A percentile compares a stretch with the other conserved stretches of the same genome.
These are phyloP conservation scores for Dinothrombium tinctorium DNA, from an alignment of 1,140 invertebrate genomes.

Conservation along the genomic window DNA sequence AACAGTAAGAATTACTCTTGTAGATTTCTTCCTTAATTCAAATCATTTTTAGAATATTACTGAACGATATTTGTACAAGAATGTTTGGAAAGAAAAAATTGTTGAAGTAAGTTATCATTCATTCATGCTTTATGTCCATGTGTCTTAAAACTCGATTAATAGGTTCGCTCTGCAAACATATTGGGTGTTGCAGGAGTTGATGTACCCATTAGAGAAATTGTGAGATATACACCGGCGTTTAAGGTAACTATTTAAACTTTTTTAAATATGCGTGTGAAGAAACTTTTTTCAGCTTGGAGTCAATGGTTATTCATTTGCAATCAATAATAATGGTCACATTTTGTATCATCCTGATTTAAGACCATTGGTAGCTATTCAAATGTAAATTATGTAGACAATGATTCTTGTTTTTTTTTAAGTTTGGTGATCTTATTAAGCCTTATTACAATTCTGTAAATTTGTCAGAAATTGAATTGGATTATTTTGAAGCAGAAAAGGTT, in stretches of 20 bases:
- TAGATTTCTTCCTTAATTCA: no score
- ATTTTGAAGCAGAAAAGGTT: conserved; percentile 44
- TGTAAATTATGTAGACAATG: no score
- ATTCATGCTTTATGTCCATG: conserved; percentile 24
- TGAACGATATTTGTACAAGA: conserved; percentile 8
- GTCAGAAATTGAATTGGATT: conserved; percentile 70
- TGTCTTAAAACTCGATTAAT: background rate
- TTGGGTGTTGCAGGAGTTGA: conserved; percentile 82
- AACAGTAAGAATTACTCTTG: no score
- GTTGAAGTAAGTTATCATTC: conserved; percentile 35
- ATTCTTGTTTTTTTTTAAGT: no score
- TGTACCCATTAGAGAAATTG: conserved; percentile 71
- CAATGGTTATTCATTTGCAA: conserved; percentile 86
- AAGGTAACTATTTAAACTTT: no score
- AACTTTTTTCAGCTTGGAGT: conserved; percentile 50
- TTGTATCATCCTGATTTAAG: conserved; percentile 87
- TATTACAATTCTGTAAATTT: conserved; percentile 81
- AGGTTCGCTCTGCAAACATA: conserved; percentile 27
- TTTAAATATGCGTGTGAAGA: no score
- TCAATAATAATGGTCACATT: conserved; percentile 90
- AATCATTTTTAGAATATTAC: conserved; percentile 17
- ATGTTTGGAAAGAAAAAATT: conserved; percentile 13
- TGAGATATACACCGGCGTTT: conserved; percentile 67
- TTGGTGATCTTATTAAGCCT: conserved; percentile 61
- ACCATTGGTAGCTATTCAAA: conserved; percentile 65